phyloP scores from a whole-genome alignment of 2,113 vertebrate species.

The Nothocercus nigrocapillus region DNA sequence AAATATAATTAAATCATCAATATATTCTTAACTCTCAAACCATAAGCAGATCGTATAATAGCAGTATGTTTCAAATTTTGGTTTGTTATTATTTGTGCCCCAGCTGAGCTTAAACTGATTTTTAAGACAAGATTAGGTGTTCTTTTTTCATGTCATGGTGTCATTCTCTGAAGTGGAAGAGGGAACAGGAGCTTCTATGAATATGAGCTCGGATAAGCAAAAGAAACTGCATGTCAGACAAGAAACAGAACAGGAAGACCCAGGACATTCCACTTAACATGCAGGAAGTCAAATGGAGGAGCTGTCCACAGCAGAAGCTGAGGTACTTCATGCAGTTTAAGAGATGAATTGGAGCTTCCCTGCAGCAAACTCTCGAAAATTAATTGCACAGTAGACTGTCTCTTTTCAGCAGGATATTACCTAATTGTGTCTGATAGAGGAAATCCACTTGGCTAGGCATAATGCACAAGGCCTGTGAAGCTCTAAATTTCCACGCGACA shows the following conservation, averaged over 20 bases:
- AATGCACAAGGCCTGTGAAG: not conserved
- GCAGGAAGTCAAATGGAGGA: not conserved
- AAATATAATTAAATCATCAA: not conserved
- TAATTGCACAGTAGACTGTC: not conserved
- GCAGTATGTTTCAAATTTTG: not conserved
- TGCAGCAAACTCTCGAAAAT: not conserved
- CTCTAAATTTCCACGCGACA: not conserved
- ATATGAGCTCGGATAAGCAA: not conserved
- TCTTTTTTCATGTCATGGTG: not conserved
- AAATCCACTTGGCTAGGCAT: not conserved
- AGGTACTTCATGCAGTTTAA: not conserved
- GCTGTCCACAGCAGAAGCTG: not conserved
- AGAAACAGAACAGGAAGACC: not conserved
- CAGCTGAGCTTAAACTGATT: not conserved
- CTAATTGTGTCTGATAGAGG: not conserved
- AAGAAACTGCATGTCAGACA: not conserved
- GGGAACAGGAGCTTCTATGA: not conserved
- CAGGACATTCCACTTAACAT: not conserved
- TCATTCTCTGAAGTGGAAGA: not conserved
- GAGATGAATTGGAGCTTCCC: not conserved
- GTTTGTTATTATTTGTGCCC: not conserved
- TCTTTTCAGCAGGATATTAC: not conserved
- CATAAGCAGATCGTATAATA: not conserved
- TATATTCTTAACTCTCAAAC: not conserved
- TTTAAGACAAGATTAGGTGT: not conserved